Percentiles rank a stretch among this genome's conserved stretches.
Conservation (phyloP, 2,113 vertebrate species). For the Silurus meridionalis region DNA sequence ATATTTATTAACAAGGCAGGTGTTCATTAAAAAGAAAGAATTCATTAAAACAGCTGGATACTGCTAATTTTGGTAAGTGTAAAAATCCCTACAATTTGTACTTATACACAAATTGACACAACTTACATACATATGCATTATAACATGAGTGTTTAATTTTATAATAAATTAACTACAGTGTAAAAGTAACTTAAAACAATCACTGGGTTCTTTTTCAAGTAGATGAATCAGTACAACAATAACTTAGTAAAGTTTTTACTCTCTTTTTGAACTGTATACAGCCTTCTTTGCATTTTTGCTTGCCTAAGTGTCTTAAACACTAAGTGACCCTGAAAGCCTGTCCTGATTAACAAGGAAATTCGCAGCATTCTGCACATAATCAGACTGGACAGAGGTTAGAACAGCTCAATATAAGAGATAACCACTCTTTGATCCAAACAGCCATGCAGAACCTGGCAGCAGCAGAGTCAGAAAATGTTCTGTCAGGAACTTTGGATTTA, state of each 20-base stretch:
- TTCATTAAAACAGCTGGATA: constrained; percentile 60
- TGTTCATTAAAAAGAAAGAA: constrained; percentile 39
- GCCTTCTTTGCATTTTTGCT: constrained; percentile 70
- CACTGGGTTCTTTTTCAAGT: constrained; percentile 47
- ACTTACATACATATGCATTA: neutral
- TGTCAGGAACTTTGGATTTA: constrained; percentile 75
- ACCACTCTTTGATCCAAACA: constrained; percentile 90
- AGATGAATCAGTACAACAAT: constrained; percentile 63
- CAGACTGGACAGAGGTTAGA: constrained; percentile 94
- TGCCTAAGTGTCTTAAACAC: constrained; percentile 68
- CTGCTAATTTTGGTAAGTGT: constrained; percentile 40
- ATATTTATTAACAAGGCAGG: constrained; percentile 56
- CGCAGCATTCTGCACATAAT: constrained; percentile 83
- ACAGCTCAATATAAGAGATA: constrained; percentile 95
- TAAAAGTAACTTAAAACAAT: neutral
- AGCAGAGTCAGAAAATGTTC: constrained; percentile 78
- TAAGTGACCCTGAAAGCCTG: constrained; percentile 73
- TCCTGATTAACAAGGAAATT: constrained; percentile 86
- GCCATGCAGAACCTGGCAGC: constrained; percentile 80
- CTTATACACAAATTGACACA: neutral
- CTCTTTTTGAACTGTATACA: constrained; percentile 53
- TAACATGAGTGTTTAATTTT: neutral
- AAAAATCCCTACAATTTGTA: constrained; percentile 7
- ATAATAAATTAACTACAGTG: neutral
- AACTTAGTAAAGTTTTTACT: constrained; percentile 59